Percentiles rank a stretch among this genome's conserved stretches.
Evolutionary conservation across 2,888 invertebrate genomes (phyloP).

Genomic region (Lepidocyrtoides sp.): DNA sequence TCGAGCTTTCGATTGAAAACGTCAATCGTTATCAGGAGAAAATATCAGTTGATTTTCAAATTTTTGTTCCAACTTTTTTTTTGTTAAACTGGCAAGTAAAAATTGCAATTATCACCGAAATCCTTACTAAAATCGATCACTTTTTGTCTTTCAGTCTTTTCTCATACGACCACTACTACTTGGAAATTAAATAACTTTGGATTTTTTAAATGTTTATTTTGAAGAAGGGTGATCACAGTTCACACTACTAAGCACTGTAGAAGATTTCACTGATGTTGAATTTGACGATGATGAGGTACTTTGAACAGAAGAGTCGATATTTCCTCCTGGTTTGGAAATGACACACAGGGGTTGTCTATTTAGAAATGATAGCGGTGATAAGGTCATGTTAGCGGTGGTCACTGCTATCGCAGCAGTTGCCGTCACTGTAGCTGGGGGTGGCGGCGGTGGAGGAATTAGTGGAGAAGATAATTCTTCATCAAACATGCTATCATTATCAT

Average conservation of each 20-base stretch:
- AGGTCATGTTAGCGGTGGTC: constrained; percentile 84
- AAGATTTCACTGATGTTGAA: neutral
- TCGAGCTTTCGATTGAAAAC: no score
- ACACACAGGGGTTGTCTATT: constrained; percentile 92
- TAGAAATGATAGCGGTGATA: constrained; percentile 72
- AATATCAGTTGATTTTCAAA: no score
- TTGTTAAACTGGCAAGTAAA: no score
- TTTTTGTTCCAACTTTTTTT: no score
- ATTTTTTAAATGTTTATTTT: no score
- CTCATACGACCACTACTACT: no score
- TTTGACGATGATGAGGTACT: neutral
- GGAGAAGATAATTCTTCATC: neutral
- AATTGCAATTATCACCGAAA: no score
- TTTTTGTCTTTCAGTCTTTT: no score
- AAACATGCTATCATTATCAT: neutral
- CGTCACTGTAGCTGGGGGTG: neutral
- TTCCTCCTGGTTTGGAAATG: constrained; percentile 91
- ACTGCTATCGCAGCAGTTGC: constrained; percentile 84
- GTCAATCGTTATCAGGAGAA: no score
- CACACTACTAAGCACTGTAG: neutral
- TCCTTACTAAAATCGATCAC: no score
- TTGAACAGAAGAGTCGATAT: constrained; percentile 87
- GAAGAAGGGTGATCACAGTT: neutral
- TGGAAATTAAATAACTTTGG: no score
- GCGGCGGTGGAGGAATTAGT: neutral